Evolutionary conservation across 1,140 invertebrate species (phyloP).

Genomic region (Octopus bimaculoides): DNA sequence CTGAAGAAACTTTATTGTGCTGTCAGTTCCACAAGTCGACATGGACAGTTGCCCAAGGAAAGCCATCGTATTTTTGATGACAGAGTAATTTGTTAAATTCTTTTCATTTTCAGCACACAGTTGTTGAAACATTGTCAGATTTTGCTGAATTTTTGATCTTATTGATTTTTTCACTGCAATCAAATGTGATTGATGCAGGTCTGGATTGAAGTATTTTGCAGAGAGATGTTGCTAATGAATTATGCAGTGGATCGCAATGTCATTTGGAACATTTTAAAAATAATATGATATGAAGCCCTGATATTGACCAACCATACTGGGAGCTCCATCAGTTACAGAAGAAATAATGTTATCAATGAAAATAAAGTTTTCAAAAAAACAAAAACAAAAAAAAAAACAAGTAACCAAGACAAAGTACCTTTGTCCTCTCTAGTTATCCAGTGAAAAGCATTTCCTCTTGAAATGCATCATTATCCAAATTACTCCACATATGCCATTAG

Average conservation of each 20-base stretch:
- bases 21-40: constrained; percentile 1
- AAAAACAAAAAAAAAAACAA: background rate
- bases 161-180: constrained; percentile 5
- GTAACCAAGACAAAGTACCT: background rate
- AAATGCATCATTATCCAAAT: constrained; percentile 5
- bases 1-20: background rate
- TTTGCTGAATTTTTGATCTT: background rate
- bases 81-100: background rate
- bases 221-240: background rate
- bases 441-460: constrained; percentile 7
- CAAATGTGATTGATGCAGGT: background rate
- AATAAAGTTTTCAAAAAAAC: no score
- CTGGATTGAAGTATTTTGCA: constrained; percentile 4
- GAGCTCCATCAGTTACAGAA: constrained; percentile 4
- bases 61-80: background rate
- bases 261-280: background rate
- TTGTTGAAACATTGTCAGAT: background rate
- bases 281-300: background rate
- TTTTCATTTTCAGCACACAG: no score
- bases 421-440: background rate
- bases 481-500: background rate
- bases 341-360: background rate
- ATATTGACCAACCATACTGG: constrained; percentile 1
- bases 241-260: constrained; percentile 4
- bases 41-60: background rate